Evolutionary conservation across 2,113 vertebrate species (phyloP).

Genomic region (Hippotragus niger): DNA sequence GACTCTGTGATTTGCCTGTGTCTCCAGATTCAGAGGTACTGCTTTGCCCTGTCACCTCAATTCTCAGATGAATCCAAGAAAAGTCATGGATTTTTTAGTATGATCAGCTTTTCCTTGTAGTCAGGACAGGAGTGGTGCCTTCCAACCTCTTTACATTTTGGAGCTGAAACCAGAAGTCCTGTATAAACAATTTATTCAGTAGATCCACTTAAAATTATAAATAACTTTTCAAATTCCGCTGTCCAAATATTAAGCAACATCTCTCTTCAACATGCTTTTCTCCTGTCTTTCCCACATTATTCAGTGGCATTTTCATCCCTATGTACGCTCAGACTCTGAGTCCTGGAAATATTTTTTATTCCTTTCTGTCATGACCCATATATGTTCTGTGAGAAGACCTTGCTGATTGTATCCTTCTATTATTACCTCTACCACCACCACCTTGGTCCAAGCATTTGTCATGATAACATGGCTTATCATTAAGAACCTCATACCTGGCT

Average conservation of each 20-base stretch:
- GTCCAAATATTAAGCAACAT: neutral
- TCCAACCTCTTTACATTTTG: neutral
- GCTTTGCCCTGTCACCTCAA: neutral
- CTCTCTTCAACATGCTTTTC: neutral
- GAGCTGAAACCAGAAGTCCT: neutral
- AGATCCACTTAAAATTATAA: neutral
- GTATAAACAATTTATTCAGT: neutral
- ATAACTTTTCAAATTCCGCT: neutral
- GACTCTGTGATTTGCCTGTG: neutral
- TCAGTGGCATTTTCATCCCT: neutral
- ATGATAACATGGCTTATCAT: neutral
- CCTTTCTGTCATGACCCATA: neutral
- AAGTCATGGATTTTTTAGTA: neutral
- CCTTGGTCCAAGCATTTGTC: neutral
- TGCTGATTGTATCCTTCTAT: neutral
- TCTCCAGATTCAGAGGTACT: neutral
- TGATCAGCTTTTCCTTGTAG: neutral
- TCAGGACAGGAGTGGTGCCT: neutral
- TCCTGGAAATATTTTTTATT: neutral
- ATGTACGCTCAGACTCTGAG: neutral
- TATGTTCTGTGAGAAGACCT: neutral
- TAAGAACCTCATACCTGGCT: rapidly evolving
- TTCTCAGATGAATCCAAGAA: neutral
- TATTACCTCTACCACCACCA: neutral
- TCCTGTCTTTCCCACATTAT: neutral